Base-by-base conservation (phyloP, 2,113 vertebrate genomes). In the Spea multiplicata region DNA sequence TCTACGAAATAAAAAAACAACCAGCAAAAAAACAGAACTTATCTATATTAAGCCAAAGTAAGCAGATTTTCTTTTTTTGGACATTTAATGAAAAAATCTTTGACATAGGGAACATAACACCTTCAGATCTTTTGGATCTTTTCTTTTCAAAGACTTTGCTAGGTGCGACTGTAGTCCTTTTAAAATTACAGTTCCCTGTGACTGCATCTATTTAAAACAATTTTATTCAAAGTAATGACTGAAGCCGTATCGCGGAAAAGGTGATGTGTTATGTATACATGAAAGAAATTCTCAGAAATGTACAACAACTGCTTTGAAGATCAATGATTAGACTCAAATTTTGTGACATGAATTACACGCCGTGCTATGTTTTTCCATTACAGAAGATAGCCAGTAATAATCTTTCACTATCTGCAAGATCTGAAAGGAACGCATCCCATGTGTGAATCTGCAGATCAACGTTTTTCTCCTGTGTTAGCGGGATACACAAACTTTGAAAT, bases 231-330 rank as follows among this genome's bases (percentile, higher is more conserved):
- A 77, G 66, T 44, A 77, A 53, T 44, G 55, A 70, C 65, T 76
- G 62, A 67, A 75, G 13, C 13, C 65, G 13, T 45, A 46, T 61
- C 13, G 48, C 46, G 49, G 47, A 70, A 30, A 70, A 77, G 75
- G 55, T 70, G 75, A 62, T 44, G 52, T 16, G 48, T 46, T 70
- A 53, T 70, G 45, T 62, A 77, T 62, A 77, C 75, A 70, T 77
- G 75, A 77, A 77, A 77, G 75, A 55, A 57, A 71, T 5, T 30
- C n/a, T 70, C 67, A 70, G 66, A 62, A 70, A 77, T 59, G 75
- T 77, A 69, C 53, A 77, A 62, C 75, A 69, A 53, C 67, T 70
- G 67, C 75, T 77, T 77, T 77, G 75, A 77, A 77, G 75, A 77
- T 77, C 75, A 77, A 70, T 61, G 66, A 77, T 70, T 77, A 77